Percentiles rank a stretch among this genome's conserved stretches.
Conservation (phyloP, 2,797 vertebrate genomes). For the Heteromormyrus szaboi region DNA sequence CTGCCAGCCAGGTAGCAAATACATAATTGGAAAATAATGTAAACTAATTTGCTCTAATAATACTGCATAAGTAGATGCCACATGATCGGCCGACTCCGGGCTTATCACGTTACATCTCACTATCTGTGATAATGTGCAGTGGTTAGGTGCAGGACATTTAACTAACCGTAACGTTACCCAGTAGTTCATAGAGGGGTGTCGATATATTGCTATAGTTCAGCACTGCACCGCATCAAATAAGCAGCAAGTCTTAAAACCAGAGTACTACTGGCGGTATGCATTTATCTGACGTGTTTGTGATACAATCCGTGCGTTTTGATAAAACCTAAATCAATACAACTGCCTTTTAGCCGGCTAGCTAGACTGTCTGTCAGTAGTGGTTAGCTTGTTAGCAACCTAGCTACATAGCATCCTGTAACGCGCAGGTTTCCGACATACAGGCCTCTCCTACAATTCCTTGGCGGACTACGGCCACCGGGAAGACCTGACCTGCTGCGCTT, state of each 20-base stretch:
- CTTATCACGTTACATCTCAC: background rate
- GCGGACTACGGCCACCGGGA: background rate
- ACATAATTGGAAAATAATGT: background rate
- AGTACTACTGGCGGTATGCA: background rate
- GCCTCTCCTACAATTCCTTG: background rate
- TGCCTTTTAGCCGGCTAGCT: conserved; percentile 7
- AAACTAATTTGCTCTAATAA: background rate
- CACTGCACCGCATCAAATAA: background rate
- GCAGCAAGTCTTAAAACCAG: background rate
- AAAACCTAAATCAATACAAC: background rate
- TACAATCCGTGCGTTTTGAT: background rate
- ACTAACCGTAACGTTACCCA: background rate
- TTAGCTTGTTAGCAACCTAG: background rate
- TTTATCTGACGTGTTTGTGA: background rate
- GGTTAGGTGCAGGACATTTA: background rate
- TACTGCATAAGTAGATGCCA: background rate
- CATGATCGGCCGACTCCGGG: background rate
- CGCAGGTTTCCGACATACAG: background rate
- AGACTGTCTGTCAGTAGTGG: background rate
- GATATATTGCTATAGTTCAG: background rate
- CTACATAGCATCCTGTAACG: background rate
- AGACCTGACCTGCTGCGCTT: conserved; percentile 60
- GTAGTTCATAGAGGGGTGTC: background rate
- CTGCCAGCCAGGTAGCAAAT: background rate
- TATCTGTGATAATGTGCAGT: background rate